A percentile compares a stretch with the other conserved stretches of the same genome.
Conservation (phyloP, 2,888 invertebrate species). For the Ochropleura leucogaster region DNA sequence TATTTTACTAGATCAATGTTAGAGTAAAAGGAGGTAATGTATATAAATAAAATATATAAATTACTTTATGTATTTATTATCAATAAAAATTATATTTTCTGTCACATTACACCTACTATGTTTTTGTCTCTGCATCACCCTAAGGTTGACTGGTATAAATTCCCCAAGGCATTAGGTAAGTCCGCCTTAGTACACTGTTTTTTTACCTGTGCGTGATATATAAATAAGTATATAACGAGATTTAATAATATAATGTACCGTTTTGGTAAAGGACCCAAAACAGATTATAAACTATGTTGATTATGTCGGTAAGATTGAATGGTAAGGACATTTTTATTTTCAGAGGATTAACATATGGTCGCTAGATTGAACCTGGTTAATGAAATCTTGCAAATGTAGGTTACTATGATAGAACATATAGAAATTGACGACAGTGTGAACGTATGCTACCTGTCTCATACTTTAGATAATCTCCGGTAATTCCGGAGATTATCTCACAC, state of each 20-base stretch:
- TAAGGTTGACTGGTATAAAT: too few relatives aligned
- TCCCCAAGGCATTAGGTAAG: too few relatives aligned
- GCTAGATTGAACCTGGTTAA: not conserved
- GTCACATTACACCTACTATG: too few relatives aligned
- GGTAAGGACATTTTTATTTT: not conserved
- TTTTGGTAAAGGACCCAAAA: not conserved
- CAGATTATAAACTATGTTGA: not conserved
- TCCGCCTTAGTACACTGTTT: too few relatives aligned
- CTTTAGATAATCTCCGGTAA: not conserved
- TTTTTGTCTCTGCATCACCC: too few relatives aligned
- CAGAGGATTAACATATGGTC: not conserved
- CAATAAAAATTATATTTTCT: too few relatives aligned
- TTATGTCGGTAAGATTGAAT: not conserved
- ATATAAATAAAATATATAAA: too few relatives aligned
- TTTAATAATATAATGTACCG: not conserved
- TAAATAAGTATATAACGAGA: not conserved
- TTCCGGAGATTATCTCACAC: not conserved
- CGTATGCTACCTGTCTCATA: not conserved
- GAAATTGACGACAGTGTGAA: not conserved
- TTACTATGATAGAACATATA: not conserved
- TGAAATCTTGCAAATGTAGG: not conserved
- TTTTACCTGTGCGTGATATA: too few relatives aligned
- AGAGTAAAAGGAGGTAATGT: too few relatives aligned
- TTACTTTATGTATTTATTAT: too few relatives aligned
- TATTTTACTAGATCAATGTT: too few relatives aligned